These are phyloP conservation scores for Drosophila helvetica DNA, from an alignment of 2,888 invertebrate genomes.

Conservation along the genomic window DNA sequence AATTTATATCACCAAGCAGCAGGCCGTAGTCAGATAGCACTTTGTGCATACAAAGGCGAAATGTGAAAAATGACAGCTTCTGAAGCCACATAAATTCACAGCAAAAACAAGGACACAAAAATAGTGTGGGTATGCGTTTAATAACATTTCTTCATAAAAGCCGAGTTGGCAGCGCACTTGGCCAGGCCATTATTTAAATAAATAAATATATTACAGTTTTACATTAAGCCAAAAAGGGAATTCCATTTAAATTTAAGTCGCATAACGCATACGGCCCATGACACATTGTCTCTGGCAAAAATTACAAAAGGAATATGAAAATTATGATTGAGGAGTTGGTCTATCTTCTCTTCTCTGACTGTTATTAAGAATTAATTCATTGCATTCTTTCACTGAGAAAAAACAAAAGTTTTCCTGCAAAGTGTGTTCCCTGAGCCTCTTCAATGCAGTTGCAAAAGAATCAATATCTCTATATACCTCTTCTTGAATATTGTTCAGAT, in stretches of 20 bases:
- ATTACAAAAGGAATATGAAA: slow-evolving; percentile 7
- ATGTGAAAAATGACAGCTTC: slow-evolving; percentile 22
- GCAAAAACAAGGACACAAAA: slow-evolving; percentile 19
- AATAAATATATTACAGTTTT: slow-evolving; percentile 63
- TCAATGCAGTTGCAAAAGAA: background rate
- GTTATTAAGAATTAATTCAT: background rate
- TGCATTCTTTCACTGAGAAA: background rate
- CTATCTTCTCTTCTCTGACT: background rate
- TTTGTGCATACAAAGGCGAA: slow-evolving; percentile 1
- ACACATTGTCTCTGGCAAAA: background rate
- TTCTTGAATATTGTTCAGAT: too few relatives aligned
- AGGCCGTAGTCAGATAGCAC: slow-evolving; percentile 7
- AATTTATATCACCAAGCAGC: slow-evolving; percentile 21
- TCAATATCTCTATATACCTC: background rate
- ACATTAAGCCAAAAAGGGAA: slow-evolving; percentile 35
- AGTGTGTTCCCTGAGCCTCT: too few relatives aligned
- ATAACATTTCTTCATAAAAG: slow-evolving; percentile 56
- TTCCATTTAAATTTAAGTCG: slow-evolving; percentile 7
- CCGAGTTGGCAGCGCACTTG: background rate
- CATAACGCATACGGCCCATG: slow-evolving; percentile 23
- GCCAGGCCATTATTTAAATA: slow-evolving; percentile 54
- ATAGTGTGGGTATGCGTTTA: slow-evolving; percentile 7
- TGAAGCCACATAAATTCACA: slow-evolving; percentile 44
- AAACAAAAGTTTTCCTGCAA: background rate
- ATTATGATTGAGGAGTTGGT: background rate